Conservation (phyloP, 2,113 vertebrate species). For the Isurus oxyrinchus region DNA sequence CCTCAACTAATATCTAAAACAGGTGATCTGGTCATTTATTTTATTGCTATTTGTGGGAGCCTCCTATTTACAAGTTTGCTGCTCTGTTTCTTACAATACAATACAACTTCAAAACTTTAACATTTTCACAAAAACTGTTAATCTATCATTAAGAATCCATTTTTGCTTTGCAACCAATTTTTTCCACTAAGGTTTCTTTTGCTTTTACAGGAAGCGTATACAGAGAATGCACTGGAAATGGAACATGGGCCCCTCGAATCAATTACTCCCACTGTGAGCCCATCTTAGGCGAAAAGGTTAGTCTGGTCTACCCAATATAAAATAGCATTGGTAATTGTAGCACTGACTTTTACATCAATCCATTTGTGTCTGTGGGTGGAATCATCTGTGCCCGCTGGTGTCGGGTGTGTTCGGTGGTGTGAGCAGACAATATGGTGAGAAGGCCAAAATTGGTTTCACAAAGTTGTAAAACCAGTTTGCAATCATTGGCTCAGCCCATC, state of each 20-base stretch:
- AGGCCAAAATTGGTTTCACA: no score
- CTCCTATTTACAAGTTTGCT: neutral
- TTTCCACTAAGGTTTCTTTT: neutral
- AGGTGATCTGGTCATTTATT: neutral
- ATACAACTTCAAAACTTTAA: neutral
- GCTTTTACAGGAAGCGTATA: constrained; percentile 75
- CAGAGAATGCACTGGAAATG: constrained; percentile 88
- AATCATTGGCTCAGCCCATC: no score
- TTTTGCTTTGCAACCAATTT: neutral
- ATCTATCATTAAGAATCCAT: neutral
- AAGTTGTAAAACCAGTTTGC: no score
- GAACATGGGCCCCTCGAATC: constrained; percentile 86
- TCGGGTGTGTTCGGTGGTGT: no score
- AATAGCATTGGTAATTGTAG: neutral
- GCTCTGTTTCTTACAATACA: neutral
- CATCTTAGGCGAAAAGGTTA: constrained; percentile 87
- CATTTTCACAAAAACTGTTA: neutral
- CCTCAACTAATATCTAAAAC: neutral
- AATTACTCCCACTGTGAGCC: constrained; percentile 95
- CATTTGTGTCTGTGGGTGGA: no score
- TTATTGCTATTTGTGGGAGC: neutral
- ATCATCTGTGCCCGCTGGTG: no score
- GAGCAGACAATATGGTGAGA: no score
- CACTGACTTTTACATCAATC: neutral
- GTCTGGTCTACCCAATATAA: constrained; percentile 40